Evolutionary conservation across 2,888 invertebrate genomes (phyloP), one percentile per base, ranked within the genome.

Genomic region (Seira ritae): DNA sequence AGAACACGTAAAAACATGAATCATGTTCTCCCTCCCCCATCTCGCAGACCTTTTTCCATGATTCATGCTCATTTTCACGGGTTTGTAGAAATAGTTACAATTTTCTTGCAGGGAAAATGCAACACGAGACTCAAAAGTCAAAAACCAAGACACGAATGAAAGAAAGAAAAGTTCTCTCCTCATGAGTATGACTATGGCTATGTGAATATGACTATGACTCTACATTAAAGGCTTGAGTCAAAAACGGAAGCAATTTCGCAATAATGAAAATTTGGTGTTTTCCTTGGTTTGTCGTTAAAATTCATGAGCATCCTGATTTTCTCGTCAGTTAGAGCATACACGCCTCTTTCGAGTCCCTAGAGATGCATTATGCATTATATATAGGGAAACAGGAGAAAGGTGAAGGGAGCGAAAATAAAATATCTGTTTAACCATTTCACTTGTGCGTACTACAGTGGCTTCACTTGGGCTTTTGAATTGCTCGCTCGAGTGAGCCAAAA

Each of bases 191-290:
- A 31, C 31, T 31, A 31, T 31, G n/a, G n/a, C n/a, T n/a, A n/a
- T n/a, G n/a, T 31, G 31, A 31, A 8, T 31, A 31, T 31, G 31
- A 31, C 31, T 31, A 31, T 31, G 31, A 62, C 6, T 62, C 2
- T 20, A 62, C 62, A 62, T 55, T 55, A 55, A 20, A n/a, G 62
- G 3, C 8, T 46, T 15, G 22, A 42, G 70, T 37, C 20, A 22
- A 70, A 46, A 70, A 73, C 65, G 73, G 77, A 78, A 83, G 83
- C 70, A 78, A 83, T 83, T 83, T 83, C 46, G 78, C 74, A 78
- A 78, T 83, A 83, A 83, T 83, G 83, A 83, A 83, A 83, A 73
- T 77, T 73, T 70, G 83, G 69, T 77, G 77, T 77, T 77, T 62
- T 66, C 24, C 73, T 68, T 46, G 46, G 78, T 70, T 83, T 73